Evolutionary conservation across 2,113 vertebrate species (phyloP), one percentile per base, ranked within the genome.

Genomic region (Takifugu flavidus): DNA sequence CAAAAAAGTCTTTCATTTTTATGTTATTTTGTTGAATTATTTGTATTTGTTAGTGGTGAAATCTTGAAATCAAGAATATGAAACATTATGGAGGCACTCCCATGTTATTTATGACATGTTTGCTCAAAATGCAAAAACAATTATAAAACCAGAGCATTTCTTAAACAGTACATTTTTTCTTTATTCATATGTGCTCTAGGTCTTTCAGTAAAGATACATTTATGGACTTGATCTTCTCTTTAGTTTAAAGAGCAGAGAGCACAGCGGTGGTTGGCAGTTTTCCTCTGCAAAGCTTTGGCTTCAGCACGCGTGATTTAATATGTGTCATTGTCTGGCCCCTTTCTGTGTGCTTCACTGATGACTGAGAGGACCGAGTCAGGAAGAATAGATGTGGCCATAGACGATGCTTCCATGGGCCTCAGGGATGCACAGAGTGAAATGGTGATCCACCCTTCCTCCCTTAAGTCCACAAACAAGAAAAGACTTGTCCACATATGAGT

Each of bases 381-480:
- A 28, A 46, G 68, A 63, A 56, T 46, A 59, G 42, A 69, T 74
- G 65, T 50, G 69, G 65, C 56, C 55, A 3, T 53, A 61, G 62
- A 75, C 65, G 5, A 59, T 55, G 58, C 58, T 65, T 63, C 58
- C 65, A 65, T 79, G 83, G 85, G 64, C 79, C 73, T 70, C 56
- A 77, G 53, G 85, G 82, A 79, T 79, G 64, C 60, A 70, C 56
- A 70, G 87, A 84, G 60, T 71, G 74, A 72, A 72, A 58, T 64
- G 81, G 79, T 80, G 74, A 85, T 65, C 64, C 72, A 25, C 15
- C 3, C 3, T 53, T 43, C 14, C 63, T 26, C 13, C 27, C 8
- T 25, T 5, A 61, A 51, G 28, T 59, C 26, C 54, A 13, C 2
- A 68, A 56, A 49, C 20, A 8, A 3, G 4, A 1, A 14, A 28